Percentiles rank a stretch among this genome's conserved stretches.
Conservation (phyloP, 2,888 invertebrate genomes). For the Halictus ligatus region DNA sequence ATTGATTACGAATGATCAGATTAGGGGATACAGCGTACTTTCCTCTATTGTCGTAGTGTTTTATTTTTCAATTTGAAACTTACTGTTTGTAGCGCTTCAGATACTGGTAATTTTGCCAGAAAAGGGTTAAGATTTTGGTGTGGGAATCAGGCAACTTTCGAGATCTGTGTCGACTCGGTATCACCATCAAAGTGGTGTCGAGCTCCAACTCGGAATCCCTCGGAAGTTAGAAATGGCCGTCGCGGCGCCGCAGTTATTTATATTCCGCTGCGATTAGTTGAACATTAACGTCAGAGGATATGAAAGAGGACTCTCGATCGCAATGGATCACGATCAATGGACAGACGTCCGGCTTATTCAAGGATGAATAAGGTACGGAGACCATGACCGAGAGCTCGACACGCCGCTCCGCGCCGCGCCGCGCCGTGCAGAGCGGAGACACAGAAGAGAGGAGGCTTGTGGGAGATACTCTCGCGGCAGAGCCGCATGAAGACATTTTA, state of each 20-base stretch:
- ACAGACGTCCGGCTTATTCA: background rate
- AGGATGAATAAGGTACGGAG: background rate
- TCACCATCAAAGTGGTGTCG: too few species aligned
- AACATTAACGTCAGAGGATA: background rate
- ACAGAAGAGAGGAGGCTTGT: background rate
- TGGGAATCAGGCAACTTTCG: too few species aligned
- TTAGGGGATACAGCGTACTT: too few species aligned
- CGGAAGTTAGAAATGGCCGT: background rate
- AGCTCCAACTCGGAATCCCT: background rate
- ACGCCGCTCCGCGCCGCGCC: background rate
- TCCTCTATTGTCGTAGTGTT: too few species aligned
- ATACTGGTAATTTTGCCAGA: too few species aligned
- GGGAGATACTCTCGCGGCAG: background rate
- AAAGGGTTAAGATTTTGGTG: background rate
- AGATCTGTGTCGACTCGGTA: too few species aligned
- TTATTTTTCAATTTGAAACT: too few species aligned
- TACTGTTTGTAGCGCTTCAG: too few species aligned
- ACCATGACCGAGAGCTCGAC: background rate
- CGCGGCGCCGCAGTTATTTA: background rate
- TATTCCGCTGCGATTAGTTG: background rate
- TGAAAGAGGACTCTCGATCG: background rate
- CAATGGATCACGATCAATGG: background rate
- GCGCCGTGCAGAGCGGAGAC: background rate
- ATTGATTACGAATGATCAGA: too few species aligned
- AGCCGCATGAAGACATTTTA: slow-evolving; percentile 74